Base-by-base conservation (phyloP, 2,113 vertebrate genomes). In the Protobothrops mucrosquamatus region DNA sequence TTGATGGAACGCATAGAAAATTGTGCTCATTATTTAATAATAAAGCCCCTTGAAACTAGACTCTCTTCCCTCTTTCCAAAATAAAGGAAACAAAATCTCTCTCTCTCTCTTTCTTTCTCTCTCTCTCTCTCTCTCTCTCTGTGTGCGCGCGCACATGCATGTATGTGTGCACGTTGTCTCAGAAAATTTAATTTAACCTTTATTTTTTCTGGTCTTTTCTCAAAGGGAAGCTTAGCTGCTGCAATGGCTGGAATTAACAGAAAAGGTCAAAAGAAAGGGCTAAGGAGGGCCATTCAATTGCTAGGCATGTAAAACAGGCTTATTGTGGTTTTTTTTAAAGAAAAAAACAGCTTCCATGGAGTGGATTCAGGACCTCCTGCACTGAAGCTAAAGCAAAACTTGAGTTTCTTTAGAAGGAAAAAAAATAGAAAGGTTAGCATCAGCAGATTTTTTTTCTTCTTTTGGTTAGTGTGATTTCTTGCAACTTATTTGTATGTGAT, bases 181-280 rank as follows among this genome's bases (percentile, higher is more conserved):
- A 95, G 24, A 95, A 20, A 51, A 95, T 96, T 96, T 95, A 91
- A 43, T 91, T 96, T 93, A 93, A 85, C 64, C 0, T 94, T 95
- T 88, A 94, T 55, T 48, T 90, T 91, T 91, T 94, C 48, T 86
- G 81, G 48, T 59, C 0, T 48, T 89, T 74, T 88, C 20, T 18
- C 48, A 48, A 85, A 96, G 64, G 61, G 92, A 94, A 94, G 64
- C 51, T 90, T 94, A 94, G 90, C 46, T 94, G 61, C 20, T 48
- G 4, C 91, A 88, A 74, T 3, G 59, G 48, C 91, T 93, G 85
- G 56, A 95, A 96, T 95, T 95, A 95, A 46, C 57, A 57, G 88
- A 94, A 95, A 95, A 96, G 10, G 88, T 92, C 56, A 89, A 94
- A 92, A 51, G 46, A 94, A 94, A 93, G 2, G 59, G 87, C 90